These are phyloP conservation scores for Meloidogyne floridensis DNA, from an alignment of 1,140 invertebrate genomes.

Conservation along the genomic window DNA sequence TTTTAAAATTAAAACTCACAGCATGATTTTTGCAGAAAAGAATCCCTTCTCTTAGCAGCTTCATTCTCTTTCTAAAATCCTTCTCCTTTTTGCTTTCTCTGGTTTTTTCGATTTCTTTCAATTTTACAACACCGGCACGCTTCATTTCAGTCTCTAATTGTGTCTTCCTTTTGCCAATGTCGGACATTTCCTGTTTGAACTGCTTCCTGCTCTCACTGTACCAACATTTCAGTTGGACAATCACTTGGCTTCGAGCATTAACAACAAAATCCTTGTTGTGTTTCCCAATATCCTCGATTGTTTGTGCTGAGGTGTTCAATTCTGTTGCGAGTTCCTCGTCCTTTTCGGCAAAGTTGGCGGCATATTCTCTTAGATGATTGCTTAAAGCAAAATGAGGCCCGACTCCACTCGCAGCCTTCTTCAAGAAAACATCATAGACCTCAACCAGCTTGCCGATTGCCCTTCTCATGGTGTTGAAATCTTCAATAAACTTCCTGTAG, in stretches of 20 bases:
- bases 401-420: background rate
- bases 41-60: background rate
- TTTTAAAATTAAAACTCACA: background rate
- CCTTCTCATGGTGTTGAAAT: background rate
- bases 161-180: constrained; percentile 1
- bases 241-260: background rate
- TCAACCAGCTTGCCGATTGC: constrained; percentile 5
- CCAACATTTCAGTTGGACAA: background rate
- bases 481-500: background rate
- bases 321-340: background rate
- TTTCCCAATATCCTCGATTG: background rate
- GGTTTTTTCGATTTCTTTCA: background rate
- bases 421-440: constrained; percentile 6
- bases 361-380: background rate
- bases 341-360: background rate
- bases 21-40: background rate
- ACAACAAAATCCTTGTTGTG: constrained; percentile 9
- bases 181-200: background rate
- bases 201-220: constrained; percentile 5
- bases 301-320: background rate
- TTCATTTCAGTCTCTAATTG: constrained; percentile 3
- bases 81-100: constrained; percentile 6
- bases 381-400: constrained; percentile 1
- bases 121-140: constrained; percentile 4
- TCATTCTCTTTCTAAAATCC: constrained; percentile 9